A percentile compares a stretch with the other conserved stretches of the same genome.
Evolutionary conservation across 2,113 vertebrate genomes (phyloP).

Genomic region (Thunnus maccoyii): DNA sequence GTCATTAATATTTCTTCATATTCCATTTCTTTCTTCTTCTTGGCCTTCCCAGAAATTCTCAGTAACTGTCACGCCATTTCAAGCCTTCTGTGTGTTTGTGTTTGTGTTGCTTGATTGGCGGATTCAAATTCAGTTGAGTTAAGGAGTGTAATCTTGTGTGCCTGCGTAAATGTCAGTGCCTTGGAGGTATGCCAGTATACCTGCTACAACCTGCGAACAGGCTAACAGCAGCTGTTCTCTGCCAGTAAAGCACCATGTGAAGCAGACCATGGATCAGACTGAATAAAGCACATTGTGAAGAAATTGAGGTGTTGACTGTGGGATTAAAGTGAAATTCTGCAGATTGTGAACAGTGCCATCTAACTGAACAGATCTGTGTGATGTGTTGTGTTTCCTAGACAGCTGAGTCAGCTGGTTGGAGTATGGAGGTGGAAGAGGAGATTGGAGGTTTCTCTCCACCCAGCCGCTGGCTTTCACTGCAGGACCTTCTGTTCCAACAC

Average conservation of each 20-base stretch:
- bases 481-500: constrained; percentile 55
- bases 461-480: constrained; percentile 34
- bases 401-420: constrained; percentile 35
- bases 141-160: not conserved
- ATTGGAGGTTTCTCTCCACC: constrained; percentile 8
- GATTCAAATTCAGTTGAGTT: not conserved
- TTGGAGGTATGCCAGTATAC: not conserved
- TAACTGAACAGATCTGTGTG: not conserved
- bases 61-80: too few relatives aligned
- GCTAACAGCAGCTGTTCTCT: not conserved
- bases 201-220: constrained; percentile 32
- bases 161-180: not conserved
- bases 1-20: too few relatives aligned
- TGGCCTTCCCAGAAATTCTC: too few relatives aligned
- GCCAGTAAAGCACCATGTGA: not conserved
- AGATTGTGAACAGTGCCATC: not conserved
- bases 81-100: too few relatives aligned
- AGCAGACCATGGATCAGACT: not conserved
- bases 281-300: not conserved
- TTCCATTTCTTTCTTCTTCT: too few relatives aligned
- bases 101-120: too few relatives aligned
- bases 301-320: not conserved
- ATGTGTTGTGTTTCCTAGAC: constrained; percentile 50
- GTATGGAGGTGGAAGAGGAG: constrained; percentile 64
- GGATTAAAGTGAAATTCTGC: not conserved